A percentile compares a stretch with the other conserved stretches of the same genome.
These are phyloP conservation scores for Petroica traversi DNA, from an alignment of 2,113 vertebrate genomes.

Conservation along the genomic window DNA sequence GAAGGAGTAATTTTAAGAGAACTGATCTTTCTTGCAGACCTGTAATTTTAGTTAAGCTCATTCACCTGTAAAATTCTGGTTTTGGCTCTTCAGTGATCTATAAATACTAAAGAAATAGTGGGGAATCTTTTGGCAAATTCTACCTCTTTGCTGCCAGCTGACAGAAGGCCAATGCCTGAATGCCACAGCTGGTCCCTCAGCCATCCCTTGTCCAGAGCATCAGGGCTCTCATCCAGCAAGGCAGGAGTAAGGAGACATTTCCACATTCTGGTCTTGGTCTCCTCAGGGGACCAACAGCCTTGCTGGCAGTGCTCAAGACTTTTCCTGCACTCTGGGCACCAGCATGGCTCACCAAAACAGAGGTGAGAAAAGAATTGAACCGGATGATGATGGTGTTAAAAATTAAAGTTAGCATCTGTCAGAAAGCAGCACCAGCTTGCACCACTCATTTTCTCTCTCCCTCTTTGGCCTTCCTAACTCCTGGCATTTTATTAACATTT, in stretches of 20 bases:
- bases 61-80: neutral
- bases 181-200: neutral
- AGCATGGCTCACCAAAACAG: neutral
- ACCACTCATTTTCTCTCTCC: neutral
- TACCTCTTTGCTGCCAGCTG: neutral
- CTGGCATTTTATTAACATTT: neutral
- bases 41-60: neutral
- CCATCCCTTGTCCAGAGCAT: neutral
- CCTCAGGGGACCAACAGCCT: neutral
- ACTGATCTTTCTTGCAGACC: neutral
- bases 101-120: neutral
- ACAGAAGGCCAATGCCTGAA: neutral
- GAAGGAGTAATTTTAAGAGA: neutral
- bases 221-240: neutral
- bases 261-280: neutral
- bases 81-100: neutral
- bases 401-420: neutral
- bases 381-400: neutral
- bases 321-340: neutral
- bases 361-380: neutral
- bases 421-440: neutral
- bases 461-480: neutral
- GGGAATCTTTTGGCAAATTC: neutral
- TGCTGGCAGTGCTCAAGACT: neutral
- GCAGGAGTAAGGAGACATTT: neutral